Evolutionary conservation across 2,797 vertebrate genomes (phyloP).

Genomic region (Rhinogobio ventralis): DNA sequence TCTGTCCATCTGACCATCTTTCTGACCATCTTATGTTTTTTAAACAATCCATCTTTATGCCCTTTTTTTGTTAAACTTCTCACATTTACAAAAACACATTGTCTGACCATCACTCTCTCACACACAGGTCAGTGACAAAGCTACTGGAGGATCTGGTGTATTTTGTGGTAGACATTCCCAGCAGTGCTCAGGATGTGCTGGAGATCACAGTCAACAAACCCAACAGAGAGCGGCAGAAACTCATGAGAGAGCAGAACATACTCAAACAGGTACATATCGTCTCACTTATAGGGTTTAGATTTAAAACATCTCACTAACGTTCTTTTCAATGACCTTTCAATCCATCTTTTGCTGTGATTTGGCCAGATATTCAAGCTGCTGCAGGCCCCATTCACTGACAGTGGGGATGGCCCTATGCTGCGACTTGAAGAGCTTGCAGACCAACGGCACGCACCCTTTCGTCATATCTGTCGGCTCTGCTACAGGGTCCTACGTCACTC

Average conservation of each 20-base stretch:
- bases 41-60: background rate
- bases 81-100: background rate
- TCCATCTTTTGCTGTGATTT: background rate
- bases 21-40: background rate
- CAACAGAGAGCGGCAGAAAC: slow-evolving; percentile 94
- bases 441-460: slow-evolving; percentile 95
- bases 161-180: slow-evolving; percentile 97
- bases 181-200: slow-evolving; percentile 94
- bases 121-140: slow-evolving; percentile 91
- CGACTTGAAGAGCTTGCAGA: slow-evolving; percentile 94
- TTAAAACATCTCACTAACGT: background rate
- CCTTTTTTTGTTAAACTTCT: background rate
- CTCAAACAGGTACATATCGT: slow-evolving; percentile 88
- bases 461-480: slow-evolving; percentile 96
- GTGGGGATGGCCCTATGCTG: slow-evolving; percentile 95
- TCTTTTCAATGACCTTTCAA: background rate
- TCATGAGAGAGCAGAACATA: slow-evolving; percentile 99
- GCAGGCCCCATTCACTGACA: slow-evolving; percentile 96
- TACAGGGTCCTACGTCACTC: slow-evolving; percentile 96
- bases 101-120: background rate
- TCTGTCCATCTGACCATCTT: background rate
- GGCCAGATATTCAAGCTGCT: slow-evolving; percentile 95
- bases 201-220: slow-evolving; percentile 98
- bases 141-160: slow-evolving; percentile 96
- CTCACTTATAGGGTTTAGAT: background rate